Conservation (phyloP, 2,113 vertebrate species). For the Seriola rivoliana region DNA sequence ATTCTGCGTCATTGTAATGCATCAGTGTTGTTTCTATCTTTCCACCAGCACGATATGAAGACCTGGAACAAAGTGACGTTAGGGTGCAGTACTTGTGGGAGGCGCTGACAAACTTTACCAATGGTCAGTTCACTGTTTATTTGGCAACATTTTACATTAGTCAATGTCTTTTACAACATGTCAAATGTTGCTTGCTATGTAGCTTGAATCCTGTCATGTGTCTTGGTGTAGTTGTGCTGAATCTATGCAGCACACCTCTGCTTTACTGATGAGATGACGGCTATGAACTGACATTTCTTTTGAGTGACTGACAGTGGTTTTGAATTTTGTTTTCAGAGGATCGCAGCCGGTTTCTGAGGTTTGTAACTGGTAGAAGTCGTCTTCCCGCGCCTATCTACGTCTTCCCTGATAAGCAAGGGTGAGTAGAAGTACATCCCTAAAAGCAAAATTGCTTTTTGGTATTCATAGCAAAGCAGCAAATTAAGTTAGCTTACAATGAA, state of each 20-base stretch:
- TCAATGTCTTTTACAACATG: neutral
- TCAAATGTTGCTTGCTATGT: no score
- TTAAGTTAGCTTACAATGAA: neutral
- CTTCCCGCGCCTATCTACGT: conserved; percentile 97
- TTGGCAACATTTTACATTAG: accelerated
- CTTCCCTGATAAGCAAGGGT: conserved; percentile 96
- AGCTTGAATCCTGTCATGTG: neutral
- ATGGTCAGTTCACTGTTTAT: conserved; percentile 84
- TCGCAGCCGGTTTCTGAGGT: conserved; percentile 96
- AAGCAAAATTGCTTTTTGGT: neutral
- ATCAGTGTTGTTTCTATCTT: conserved; percentile 6
- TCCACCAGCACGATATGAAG: conserved; percentile 92
- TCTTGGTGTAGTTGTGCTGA: neutral
- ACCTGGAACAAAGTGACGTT: conserved; percentile 91
- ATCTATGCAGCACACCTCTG: neutral
- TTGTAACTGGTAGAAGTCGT: conserved; percentile 96
- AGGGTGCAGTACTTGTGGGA: conserved; percentile 97
- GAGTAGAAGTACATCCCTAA: conserved; percentile 42
- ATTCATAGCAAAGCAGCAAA: neutral
- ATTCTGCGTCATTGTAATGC: neutral
- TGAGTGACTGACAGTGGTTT: neutral
- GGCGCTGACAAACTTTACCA: conserved; percentile 96
- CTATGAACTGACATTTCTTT: neutral
- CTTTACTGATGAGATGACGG: neutral
- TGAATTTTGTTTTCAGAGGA: conserved; percentile 88